Evolutionary conservation across 2,888 invertebrate genomes (phyloP).

Genomic region (Eudasyphora cyanicolor): DNA sequence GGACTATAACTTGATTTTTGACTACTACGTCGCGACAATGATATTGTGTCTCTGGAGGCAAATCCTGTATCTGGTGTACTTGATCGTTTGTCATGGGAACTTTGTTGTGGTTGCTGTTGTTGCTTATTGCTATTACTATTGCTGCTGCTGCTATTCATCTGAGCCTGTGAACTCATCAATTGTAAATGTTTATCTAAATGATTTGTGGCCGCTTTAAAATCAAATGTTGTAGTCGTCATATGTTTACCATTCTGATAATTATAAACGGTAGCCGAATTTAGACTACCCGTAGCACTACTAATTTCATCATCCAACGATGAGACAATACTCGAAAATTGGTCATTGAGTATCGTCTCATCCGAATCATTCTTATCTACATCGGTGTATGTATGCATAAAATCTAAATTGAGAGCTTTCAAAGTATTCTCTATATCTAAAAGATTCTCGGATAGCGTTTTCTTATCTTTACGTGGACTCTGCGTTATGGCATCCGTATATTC

Average conservation of each 20-base stretch:
- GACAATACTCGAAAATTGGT: constrained; percentile 75
- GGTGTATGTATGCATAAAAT: constrained; percentile 80
- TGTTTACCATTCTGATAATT: constrained; percentile 77
- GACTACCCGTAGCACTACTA: constrained; percentile 76
- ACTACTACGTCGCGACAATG: constrained; percentile 79
- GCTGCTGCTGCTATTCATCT: constrained; percentile 42
- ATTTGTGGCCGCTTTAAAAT: constrained; percentile 77
- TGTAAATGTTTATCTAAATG: constrained; percentile 79
- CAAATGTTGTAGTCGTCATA: constrained; percentile 74
- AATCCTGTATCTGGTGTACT: constrained; percentile 80
- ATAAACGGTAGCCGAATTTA: constrained; percentile 76
- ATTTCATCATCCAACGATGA: constrained; percentile 77
- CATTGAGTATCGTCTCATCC: constrained; percentile 79
- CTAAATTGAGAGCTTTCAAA: constrained; percentile 79
- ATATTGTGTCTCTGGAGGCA: constrained; percentile 79
- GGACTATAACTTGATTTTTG: constrained; percentile 80
- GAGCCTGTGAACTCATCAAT: constrained; percentile 70
- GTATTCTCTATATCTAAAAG: constrained; percentile 80
- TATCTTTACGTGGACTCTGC: constrained; percentile 67
- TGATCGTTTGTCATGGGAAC: constrained; percentile 78
- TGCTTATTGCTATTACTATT: no score
- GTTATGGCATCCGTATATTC: constrained; percentile 57
- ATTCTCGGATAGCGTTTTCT: constrained; percentile 78
- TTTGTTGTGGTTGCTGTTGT: constrained; percentile 71
- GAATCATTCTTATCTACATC: constrained; percentile 80